Base-by-base conservation (phyloP, 2,797 vertebrate species). In the Manis crassicaudata region DNA sequence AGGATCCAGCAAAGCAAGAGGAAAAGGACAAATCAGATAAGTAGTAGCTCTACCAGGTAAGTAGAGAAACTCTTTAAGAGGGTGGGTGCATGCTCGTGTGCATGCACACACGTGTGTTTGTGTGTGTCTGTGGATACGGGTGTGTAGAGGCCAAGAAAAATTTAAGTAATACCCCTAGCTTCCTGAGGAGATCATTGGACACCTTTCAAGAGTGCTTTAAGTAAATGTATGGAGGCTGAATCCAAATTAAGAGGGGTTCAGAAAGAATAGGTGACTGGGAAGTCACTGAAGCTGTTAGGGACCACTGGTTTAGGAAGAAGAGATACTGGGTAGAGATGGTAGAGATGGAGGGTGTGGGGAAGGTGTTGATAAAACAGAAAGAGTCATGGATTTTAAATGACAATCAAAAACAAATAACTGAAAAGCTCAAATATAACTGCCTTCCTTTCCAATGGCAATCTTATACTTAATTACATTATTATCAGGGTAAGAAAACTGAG, bases 1-100 rank as follows among this genome's bases (percentile, higher is more conserved):
- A 95, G 77, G 7, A 90, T 65, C 23, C 73, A 90, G 68, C 12
- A 75, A 68, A 94, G 23, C 89, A 37, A 87, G 40, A 88, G 12
- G 68, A 16, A 70, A 84, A 68, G 35, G 83, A 46, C 21, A 62
- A 79, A 68, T 77, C 17, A 6, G 7, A 40, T 84, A 87, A 83
- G n/a, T 37, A 50, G 37, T 88, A 76, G 29, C 76, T 80, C 6
- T 52, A 35, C 14, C 25, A 20, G 87, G 90, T 90, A 68, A 88
- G 90, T 50, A 56, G 37, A 87, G 56, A 72, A 18, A 3, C 5
- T 86, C 70, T 68, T n/a, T 65, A 52, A 29, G 85, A 6, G 7
- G 40, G 29, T 37, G 25, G 9, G 62, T 7, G 27, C 29, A 6
- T 8, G 13, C 50, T 16, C 10, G 21, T 46, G 35, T 32, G 18